Base-by-base conservation (phyloP, 1,140 invertebrate species). In the Drosophila biarmipes region DNA sequence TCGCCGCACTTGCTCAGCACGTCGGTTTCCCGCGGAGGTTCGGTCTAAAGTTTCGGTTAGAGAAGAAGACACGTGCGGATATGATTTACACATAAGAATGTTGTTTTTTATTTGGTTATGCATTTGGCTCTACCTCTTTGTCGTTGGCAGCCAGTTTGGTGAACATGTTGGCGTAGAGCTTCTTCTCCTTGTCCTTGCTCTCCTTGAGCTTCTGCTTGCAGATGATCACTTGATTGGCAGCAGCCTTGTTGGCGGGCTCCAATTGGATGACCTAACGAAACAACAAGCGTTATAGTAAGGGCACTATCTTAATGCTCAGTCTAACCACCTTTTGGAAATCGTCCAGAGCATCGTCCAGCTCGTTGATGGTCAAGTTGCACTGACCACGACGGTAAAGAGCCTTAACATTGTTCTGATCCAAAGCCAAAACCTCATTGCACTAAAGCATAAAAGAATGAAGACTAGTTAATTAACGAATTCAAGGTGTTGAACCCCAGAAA, bases 101-200 rank as follows among this genome's bases (percentile, higher is more conserved):
- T 54, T 73, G 19, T 38, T 48, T 46, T 73, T 62, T 73, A 73
- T 53, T 54, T 37, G 8, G 34, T 38, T 67, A 31, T 24, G 14
- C 31, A 53, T 31, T 17, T 14, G 27, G 19, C 27, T 58, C 40
- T 89, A 97, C 96, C 95, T 96, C 94, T 92, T 94, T 95, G 92
- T 97, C 96, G 91, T 94, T 94, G 81, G 95, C 94, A 2, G 96
- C 96, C 92, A 97, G 96, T 92, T 96, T 97, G 72, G 96, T 95
- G 91, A 99, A 99, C 97, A 99, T 99, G 91, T 98, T 98, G 3
- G 95, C 95, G 92, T 98, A 99, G 11, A 97, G 93, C 82, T 96
- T 95, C 93, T 98, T 98, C 91, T 99, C 98, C 73, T 95, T 95
- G 40, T 95, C 93, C 56, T 95, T 93, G 71, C 96, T 95, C 66